Percentiles rank a stretch among this genome's conserved stretches.
These are phyloP conservation scores for Festucalex cinctus DNA, from an alignment of 2,113 vertebrate species.

Conservation along the genomic window DNA sequence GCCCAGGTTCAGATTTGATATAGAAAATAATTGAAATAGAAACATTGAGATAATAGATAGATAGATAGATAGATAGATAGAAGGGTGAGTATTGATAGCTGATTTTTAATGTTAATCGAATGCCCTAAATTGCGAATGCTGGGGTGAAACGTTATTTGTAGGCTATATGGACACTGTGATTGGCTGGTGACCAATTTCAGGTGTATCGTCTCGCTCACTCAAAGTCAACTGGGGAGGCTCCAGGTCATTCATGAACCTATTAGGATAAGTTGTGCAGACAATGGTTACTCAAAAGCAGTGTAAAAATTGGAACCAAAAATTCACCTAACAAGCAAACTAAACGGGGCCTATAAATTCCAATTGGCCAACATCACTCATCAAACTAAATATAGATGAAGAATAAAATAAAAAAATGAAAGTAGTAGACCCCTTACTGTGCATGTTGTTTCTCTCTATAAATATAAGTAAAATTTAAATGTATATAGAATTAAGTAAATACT, in stretches of 20 bases:
- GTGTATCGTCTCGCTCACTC: not conserved
- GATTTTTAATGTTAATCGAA: too few relatives aligned
- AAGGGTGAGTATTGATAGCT: too few relatives aligned
- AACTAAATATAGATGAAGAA: slow-evolving; percentile 28
- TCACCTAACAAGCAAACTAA: slow-evolving; percentile 15
- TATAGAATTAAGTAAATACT: too few relatives aligned
- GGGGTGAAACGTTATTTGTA: not conserved
- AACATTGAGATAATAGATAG: too few relatives aligned
- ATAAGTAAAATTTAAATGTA: too few relatives aligned
- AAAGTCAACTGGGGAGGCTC: not conserved
- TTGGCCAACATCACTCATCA: slow-evolving; percentile 20
- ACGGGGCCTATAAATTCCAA: slow-evolving; percentile 27
- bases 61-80: too few relatives aligned
- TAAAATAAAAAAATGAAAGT: not conserved
- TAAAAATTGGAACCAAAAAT: not conserved
- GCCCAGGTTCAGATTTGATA: too few relatives aligned
- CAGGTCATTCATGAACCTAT: not conserved
- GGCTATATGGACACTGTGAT: not conserved
- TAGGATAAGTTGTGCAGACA: not conserved
- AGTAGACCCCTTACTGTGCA: too few relatives aligned
- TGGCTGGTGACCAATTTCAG: not conserved
- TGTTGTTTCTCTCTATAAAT: too few relatives aligned
- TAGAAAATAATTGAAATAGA: too few relatives aligned
- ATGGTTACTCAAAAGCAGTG: not conserved
- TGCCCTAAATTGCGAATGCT: not conserved